Conservation (phyloP, 1,140 invertebrate genomes). For the Homalodisca vitripennis region DNA sequence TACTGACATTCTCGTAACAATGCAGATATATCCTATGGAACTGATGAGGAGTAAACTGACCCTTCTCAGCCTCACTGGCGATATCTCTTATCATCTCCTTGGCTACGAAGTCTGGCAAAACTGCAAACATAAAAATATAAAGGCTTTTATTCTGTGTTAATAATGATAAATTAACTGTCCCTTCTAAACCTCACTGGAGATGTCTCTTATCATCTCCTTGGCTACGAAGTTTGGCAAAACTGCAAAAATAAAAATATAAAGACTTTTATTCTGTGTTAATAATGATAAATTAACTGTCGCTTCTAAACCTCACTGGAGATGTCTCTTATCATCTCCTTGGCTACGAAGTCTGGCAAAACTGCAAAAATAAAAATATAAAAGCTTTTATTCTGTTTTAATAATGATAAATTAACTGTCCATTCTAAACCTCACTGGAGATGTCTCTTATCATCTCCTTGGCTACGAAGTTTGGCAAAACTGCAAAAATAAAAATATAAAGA, state of each 20-base stretch:
- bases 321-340: conserved; percentile 89
- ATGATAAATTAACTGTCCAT: conserved; percentile 67
- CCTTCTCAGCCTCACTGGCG: conserved; percentile 68
- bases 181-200: conserved; percentile 71
- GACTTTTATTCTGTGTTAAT: conserved; percentile 85
- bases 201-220: conserved; percentile 89
- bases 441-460: conserved; percentile 92
- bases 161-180: conserved; percentile 74
- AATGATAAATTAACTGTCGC: conserved; percentile 70
- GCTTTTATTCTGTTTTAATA: conserved; percentile 89
- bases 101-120: conserved; percentile 94
- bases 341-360: conserved; percentile 95
- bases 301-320: conserved; percentile 74
- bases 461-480: conserved; percentile 94
- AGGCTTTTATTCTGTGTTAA: conserved; percentile 81
- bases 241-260: conserved; percentile 47
- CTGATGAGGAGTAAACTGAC: conserved; percentile 73
- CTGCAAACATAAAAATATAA: conserved; percentile 52
- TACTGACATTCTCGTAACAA: conserved; percentile 95
- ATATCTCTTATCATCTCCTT: conserved; percentile 92
- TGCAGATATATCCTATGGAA: conserved; percentile 99
- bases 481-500: conserved; percentile 38
- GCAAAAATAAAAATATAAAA: conserved; percentile 43
- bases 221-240: conserved; percentile 96
- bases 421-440: conserved; percentile 74